Evolutionary conservation across 2,797 vertebrate genomes (phyloP), one percentile per base, ranked within the genome.

Genomic region (Lycodopsis pacificus): DNA sequence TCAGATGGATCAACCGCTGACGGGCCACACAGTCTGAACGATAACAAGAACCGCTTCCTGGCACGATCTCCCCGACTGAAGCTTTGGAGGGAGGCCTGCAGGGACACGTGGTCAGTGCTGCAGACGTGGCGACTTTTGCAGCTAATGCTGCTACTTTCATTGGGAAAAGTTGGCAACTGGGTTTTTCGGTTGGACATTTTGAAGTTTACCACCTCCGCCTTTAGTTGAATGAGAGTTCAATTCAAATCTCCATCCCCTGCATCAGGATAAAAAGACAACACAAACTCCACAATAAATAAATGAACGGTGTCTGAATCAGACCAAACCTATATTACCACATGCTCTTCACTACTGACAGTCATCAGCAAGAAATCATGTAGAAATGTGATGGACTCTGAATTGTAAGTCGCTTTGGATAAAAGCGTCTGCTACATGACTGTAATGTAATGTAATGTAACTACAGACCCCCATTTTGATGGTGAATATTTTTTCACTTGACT

Each of bases 401-500:
- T 25, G 25, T 25, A 25, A 25, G 25, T 25, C 25, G 25, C 25
- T 25, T 25, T 25, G 25, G 25, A 25, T 25, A 25, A 25, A 25
- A 25, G 25, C 25, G 25, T 25, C 25, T 25, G 25, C 25, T 25
- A 25, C 2, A 25, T 25, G 25, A 25, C 2, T 25, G 25, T 25
- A 25, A 25, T 25, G 25, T 25, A 76, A 62, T 25, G 25, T 25
- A 25, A 25, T 25, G 25, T 25, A 76, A 62, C 68, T 22, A 25
- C 32, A 10, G n/a, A 11, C 15, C 20, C 20, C n/a, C 2, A 61
- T 3, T 85, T 65, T 79, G 68, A 65, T 64, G 0, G 44, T 57
- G 81, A 87, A 86, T 84, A 89, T 74, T 89, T 81, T 87, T 76
- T 79, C 83, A 88, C 78, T 68, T 83, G 38, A 71, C 81, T 91